Percentiles rank a stretch among this genome's conserved stretches.
Conservation (phyloP, 2,888 invertebrate species). For the Lithophane leautieri region DNA sequence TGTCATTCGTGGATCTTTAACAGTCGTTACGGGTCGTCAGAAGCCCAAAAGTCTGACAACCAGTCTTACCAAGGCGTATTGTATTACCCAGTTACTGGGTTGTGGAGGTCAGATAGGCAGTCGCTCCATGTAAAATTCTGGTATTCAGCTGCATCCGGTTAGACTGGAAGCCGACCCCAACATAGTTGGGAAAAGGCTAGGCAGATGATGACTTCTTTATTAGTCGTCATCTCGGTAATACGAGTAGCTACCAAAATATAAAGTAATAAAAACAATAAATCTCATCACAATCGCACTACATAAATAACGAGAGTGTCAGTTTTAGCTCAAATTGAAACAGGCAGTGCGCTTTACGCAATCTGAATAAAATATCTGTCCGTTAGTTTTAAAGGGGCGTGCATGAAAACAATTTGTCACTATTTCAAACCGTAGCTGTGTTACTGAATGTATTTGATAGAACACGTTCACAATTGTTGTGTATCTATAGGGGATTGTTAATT, state of each 20-base stretch:
- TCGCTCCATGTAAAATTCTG: no score
- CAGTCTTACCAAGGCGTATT: no score
- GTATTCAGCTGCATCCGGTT: no score
- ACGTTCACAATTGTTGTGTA: not conserved
- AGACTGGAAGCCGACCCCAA: no score
- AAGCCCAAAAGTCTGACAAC: no score
- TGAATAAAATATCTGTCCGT: conserved; percentile 44
- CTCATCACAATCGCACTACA: not conserved
- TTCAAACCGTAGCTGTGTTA: conserved; percentile 16
- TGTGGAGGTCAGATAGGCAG: no score
- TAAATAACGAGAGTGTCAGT: conserved; percentile 39
- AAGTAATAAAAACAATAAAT: conserved; percentile 19
- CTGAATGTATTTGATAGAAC: conserved; percentile 21
- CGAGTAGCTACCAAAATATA: not conserved
- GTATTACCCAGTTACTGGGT: no score
- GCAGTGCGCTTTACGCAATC: conserved; percentile 12
- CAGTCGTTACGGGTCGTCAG: no score
- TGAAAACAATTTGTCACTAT: conserved; percentile 52
- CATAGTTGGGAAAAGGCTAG: no score
- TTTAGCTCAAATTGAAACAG: conserved; percentile 42
- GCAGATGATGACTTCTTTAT: no score
- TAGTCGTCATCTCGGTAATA: no score
- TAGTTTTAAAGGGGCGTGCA: conserved; percentile 47
- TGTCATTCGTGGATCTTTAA: no score
- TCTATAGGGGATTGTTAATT: not conserved